Base-by-base conservation (phyloP, 2,113 vertebrate species). In the Deroptyus accipitrinus region DNA sequence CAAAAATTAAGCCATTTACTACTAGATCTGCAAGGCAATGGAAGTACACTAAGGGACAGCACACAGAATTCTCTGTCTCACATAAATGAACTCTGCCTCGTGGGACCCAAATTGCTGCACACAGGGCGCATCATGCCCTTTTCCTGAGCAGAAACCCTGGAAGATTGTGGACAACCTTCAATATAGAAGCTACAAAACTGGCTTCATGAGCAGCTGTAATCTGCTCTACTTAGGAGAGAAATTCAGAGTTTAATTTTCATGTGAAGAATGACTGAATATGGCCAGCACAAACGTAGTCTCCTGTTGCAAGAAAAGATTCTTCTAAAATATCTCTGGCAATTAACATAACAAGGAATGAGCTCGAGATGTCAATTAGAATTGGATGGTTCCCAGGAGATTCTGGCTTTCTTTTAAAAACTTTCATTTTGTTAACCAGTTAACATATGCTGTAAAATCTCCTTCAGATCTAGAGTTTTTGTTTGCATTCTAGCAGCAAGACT, bases 271-370 rank as follows among this genome's bases (percentile, higher is more conserved):
- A 80, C 75, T 75, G 68, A 92, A 54, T 17, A 30, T 46, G 69
- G 48, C 61, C 61, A 92, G 16, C 42, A 86, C 33, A 84, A 74
- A 78, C 31, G 27, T 55, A 77, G 35, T 90, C 28, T 30, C 22
- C 35, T 81, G n/a, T 39, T 75, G 52, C 16, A 88, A 81, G 68
- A 93, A 93, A 92, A 93, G 33, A 7, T 72, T 55, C 42, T 81
- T 95, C 69, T 86, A 92, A 97, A 96, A 88, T 86, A 96, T 62
- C 61, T 90, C n/a, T 81, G 35, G 37, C 28, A 94, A 96, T 96
- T 95, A 95, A 17, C 88, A 91, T 94, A 93, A 88, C 73, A 93
- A 94, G 69, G 77, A 86, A 83, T 69, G 88, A 93, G 86, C 64
- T 92, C 83, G 89, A 35, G 48, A 76, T 84, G 62, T 55, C 81